Percentiles rank a stretch among this genome's conserved stretches.
Conservation (phyloP, 2,113 vertebrate species). For the Dolichallabes microphthalmus region DNA sequence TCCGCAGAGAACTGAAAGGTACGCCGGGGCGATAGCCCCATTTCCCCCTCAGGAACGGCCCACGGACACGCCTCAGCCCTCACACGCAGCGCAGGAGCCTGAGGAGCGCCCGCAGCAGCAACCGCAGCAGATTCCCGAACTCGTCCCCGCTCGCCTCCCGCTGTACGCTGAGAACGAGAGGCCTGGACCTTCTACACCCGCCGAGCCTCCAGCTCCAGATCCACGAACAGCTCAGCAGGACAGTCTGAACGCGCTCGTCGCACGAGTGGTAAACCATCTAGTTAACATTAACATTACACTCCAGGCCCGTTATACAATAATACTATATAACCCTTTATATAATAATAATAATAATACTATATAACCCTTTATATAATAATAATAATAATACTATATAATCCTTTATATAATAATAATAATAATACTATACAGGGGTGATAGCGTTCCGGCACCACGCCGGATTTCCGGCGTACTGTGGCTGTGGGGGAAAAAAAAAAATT, state of each 20-base stretch:
- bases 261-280: constrained; percentile 69
- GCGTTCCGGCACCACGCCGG: too few relatives aligned
- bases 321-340: too few relatives aligned
- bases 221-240: constrained; percentile 47
- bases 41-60: constrained; percentile 40
- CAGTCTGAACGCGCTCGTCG: constrained; percentile 59
- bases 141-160: constrained; percentile 42
- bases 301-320: too few relatives aligned
- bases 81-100: constrained; percentile 15
- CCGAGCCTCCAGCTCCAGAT: constrained; percentile 23
- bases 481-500: too few relatives aligned
- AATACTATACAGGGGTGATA: too few relatives aligned
- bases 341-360: too few relatives aligned
- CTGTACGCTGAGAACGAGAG: constrained; percentile 64
- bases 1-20: constrained; percentile 43
- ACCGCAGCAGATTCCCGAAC: constrained; percentile 28
- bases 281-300: too few relatives aligned
- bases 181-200: constrained; percentile 70
- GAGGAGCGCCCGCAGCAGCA: constrained; percentile 19
- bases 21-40: constrained; percentile 21
- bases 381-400: too few relatives aligned
- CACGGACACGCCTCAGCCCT: background rate
- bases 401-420: too few relatives aligned
- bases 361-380: too few relatives aligned
- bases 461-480: too few relatives aligned